Evolutionary conservation across 2,888 invertebrate species (phyloP), one percentile per base, ranked within the genome.

Genomic region (Horisme vitalbata): DNA sequence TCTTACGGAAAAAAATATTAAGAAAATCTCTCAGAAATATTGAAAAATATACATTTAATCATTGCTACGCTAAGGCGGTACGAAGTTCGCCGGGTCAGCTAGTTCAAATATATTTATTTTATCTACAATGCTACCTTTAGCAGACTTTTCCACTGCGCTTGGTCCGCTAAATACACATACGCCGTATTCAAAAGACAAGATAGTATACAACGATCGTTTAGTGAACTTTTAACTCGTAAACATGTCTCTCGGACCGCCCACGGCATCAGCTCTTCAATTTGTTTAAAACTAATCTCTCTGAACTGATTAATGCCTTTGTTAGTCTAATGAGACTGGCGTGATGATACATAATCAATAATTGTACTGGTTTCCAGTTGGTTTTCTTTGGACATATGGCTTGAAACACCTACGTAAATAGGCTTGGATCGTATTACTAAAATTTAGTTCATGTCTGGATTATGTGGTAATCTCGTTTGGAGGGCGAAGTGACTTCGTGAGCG

Each of bases 211-310:
- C 53, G 57, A 57, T 57, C 61, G 61, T 66, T 63, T 61, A 61
- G 57, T 65, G 60, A 57, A 57, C 51, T 61, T 67, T 59, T 61
- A 56, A 61, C 61, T 72, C 75, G 71, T 83, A 82, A 82, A 83
- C 71, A 73, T 71, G 74, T 65, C 75, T 60, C 52, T 45, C 10
- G 52, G 66, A 52, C 71, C 81, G 76, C 80, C 81, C 71, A 75
- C 84, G 68, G 68, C 65, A 52, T 52, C 60, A 59, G 57, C 64
- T 59, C 75, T 64, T 71, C 83, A 83, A 85, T 85, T 85, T 85
- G 83, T 84, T 84, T 78, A 67, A 72, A 75, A 71, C 79, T 83
- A 83, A 83, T 83, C 77, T 78, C 77, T 78, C 68, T 74, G 78
- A 76, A 74, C 75, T 81, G 83, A 84, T 81, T 78, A 82, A 85